Percentiles rank a stretch among this genome's conserved stretches.
These are phyloP conservation scores for Larimichthys polyactis DNA, from an alignment of 2,113 vertebrate species.

Conservation along the genomic window DNA sequence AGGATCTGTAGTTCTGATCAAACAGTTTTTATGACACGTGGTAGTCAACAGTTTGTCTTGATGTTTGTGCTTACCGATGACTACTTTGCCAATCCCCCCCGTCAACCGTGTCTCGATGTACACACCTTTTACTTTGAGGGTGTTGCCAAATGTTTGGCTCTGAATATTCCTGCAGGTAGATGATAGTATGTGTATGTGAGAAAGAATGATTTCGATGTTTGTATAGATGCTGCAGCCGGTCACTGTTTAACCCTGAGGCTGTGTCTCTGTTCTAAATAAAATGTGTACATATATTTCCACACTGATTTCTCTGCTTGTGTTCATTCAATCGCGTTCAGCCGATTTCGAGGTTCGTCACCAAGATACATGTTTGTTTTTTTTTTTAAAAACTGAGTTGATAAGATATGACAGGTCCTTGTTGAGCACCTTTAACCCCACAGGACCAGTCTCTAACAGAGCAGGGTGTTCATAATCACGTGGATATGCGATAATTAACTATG, in stretches of 20 bases:
- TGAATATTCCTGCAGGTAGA: constrained; percentile 25
- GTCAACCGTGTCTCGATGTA: neutral
- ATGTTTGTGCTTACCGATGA: neutral
- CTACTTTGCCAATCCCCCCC: neutral
- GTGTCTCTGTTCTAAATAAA: constrained; percentile 44
- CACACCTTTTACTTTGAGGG: neutral
- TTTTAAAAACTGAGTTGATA: too few relatives aligned
- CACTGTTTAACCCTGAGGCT: neutral
- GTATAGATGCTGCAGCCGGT: constrained; percentile 16
- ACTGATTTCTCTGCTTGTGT: neutral
- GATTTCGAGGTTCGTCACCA: neutral
- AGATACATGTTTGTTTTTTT: neutral
- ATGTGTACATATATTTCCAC: constrained; percentile 21
- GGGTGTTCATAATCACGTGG: neutral
- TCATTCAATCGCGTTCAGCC: neutral
- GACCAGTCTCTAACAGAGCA: too few relatives aligned
- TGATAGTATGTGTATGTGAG: neutral
- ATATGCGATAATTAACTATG: neutral
- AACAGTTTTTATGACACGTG: neutral
- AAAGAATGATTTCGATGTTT: constrained; percentile 3
- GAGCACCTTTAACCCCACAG: too few relatives aligned
- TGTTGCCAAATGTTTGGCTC: neutral
- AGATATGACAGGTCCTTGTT: too few relatives aligned
- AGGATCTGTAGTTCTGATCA: too few relatives aligned
- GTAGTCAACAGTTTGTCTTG: neutral